These are phyloP conservation scores for Bufo gargarizans DNA, from an alignment of 2,113 vertebrate species.

Conservation along the genomic window DNA sequence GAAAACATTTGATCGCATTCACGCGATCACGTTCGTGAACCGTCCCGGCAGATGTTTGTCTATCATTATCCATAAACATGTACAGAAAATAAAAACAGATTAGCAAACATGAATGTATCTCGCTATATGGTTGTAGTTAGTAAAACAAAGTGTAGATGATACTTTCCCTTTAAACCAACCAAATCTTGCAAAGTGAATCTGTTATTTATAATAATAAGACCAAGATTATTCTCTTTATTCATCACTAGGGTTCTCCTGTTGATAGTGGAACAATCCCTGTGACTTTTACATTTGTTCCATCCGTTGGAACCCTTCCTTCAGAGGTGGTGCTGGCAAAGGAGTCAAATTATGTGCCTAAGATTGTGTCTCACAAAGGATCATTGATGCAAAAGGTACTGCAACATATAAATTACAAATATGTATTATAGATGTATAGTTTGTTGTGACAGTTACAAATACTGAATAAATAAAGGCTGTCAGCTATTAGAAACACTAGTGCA, in stretches of 20 bases:
- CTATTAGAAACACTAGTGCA: background rate
- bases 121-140: no score
- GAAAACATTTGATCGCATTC: no score
- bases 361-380: conserved; percentile 65
- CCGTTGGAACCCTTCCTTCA: conserved; percentile 78
- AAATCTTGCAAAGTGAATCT: background rate
- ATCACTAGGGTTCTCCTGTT: conserved; percentile 66
- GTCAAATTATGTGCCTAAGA: conserved; percentile 69
- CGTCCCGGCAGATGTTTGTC: no score
- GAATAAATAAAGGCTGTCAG: background rate
- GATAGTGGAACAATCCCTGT: conserved; percentile 71
- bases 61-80: no score
- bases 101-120: no score
- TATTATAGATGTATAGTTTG: background rate
- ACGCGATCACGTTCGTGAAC: no score
- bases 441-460: background rate
- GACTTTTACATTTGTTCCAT: conserved; percentile 84
- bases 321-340: conserved; percentile 72
- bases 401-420: conserved; percentile 22
- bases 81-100: no score
- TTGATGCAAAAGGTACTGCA: conserved; percentile 70
- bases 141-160: no score
- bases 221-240: background rate
- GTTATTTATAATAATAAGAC: background rate
- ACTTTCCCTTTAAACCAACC: no score